phyloP scores from a whole-genome alignment of 2,797 vertebrate genomes.

The Onychomys arenicola region DNA sequence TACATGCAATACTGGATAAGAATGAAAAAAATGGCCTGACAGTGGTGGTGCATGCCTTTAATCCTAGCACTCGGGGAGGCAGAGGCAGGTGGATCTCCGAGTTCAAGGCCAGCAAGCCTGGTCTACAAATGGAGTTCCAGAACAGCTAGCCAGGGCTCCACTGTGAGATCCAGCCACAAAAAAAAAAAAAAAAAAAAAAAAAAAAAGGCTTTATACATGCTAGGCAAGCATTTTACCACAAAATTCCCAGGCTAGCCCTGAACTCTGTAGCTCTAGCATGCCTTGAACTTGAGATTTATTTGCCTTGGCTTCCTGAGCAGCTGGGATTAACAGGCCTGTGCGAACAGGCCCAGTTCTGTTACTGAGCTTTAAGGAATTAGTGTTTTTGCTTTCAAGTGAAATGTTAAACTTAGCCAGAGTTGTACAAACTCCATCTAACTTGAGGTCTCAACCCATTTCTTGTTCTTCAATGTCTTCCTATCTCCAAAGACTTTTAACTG shows the following conservation, averaged over 20 bases:
- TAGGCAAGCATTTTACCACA: neutral
- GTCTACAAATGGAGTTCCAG: neutral
- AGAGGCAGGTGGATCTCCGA: neutral
- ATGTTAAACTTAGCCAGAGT: conserved; percentile 31
- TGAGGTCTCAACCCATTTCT: neutral
- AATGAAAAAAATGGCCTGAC: neutral
- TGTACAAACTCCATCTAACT: conserved; percentile 18
- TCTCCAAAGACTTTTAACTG: neutral
- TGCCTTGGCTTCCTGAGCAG: neutral
- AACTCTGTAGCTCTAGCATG: neutral
- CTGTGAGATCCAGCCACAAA: neutral
- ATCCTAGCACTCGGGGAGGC: neutral
- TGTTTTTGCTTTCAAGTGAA: conserved; percentile 63
- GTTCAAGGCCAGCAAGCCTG: neutral
- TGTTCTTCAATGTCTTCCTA: neutral
- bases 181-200: neutral
- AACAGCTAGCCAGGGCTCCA: neutral
- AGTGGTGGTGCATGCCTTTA: neutral
- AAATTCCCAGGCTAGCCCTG: neutral
- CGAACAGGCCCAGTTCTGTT: neutral
- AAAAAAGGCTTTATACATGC: neutral
- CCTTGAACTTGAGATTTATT: neutral
- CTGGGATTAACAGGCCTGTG: neutral
- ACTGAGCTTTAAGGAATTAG: conserved; percentile 50
- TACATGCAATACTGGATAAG: neutral